Evolutionary conservation across 2,888 invertebrate species (phyloP), one percentile per base, ranked within the genome.

Genomic region (Tipula vernalis): DNA sequence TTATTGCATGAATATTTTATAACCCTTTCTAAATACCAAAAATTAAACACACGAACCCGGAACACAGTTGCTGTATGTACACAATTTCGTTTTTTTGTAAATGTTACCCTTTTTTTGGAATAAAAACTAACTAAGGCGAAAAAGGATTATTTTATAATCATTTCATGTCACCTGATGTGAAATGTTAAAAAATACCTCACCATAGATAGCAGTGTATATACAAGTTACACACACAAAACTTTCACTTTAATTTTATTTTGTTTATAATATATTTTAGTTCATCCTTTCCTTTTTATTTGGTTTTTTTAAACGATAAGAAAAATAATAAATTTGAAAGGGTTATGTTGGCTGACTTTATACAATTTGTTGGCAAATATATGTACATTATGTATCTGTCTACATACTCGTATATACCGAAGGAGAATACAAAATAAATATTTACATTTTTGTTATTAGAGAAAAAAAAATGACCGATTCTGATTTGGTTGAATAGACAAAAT

Each of bases 11-110:
- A 71, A 41, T 42, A 85, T 85, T 85, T 18, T 42, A 42, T 42
- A 85, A 85, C 85, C 85, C 85, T 42, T 42, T 85, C 42, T 18
- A 15, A 41, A 36, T 4, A 71, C 13, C 15, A 39, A 10, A 42
- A 18, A 42, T 42, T 42, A 85, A 85, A 42, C 8, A 85, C 41
- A 85, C 36, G 42, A 85, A 85, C 85, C 85, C 85, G 85, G 85
- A 85, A 85, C 85, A 85, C 85, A 85, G 85, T 85, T 85, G 85
- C 42, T 85, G 15, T 42, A 18, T 42, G 8, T 28, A 28, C 36
- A 85, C 85, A 85, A 41, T 12, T 42, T 71, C n/a, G 28, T 71
- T 71, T 71, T 71, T 18, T 28, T 71, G 28, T 71, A 57, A 57
- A 57, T 28, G 3, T 71, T 28, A 71, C 71, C 71, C 71, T 71